Evolutionary conservation across 2,797 vertebrate species (phyloP), one percentile per base, ranked within the genome.

Genomic region (Chromis chromis): DNA sequence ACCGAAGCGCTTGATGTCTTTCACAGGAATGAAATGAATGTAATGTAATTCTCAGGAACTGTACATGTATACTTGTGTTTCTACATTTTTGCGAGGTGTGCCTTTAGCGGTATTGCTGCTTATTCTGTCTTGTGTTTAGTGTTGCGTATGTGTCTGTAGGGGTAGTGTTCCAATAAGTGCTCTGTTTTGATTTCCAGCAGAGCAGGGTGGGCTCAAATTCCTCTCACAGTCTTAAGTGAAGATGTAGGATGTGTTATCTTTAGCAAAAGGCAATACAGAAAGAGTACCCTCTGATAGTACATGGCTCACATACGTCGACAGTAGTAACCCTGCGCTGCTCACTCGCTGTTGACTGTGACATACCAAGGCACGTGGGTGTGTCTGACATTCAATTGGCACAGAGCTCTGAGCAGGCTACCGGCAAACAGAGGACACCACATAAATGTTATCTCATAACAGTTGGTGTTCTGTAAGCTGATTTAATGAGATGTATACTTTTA

Each of bases 211-310:
- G 77, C 82, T 90, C 64, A 75, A 40, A 89, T 93, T 90, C 86
- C 81, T 78, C 69, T 78, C 73, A 50, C 60, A 83, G 68, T 75
- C 65, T 84, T 65, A 65, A 86, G 76, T 75, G 46, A 66, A 85
- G 82, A 81, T 78, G 73, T 70, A 59, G 70, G 76, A 62, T 77
- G 78, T 53, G 60, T 89, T 92, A 91, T 94, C 86, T 90, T 89
- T 79, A 90, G 88, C 70, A 85, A 76, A 86, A 76, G 70, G 61
- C 85, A 81, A 67, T 81, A 67, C 49, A 67, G 66, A 77, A 80
- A 84, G 78, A 75, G 74, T 74, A 65, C 59, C 77, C 70, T 81
- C 78, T 80, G 63, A 86, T 76, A 88, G 78, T 77, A 60, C 74
- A 64, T 39, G 76, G 52, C 65, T 81, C 78, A 56, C 69, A 72